A percentile compares a stretch with the other conserved stretches of the same genome.
Evolutionary conservation across 92 coral and sea anemone species (phyloP).

Genomic region (Zoanthus sociatus): DNA sequence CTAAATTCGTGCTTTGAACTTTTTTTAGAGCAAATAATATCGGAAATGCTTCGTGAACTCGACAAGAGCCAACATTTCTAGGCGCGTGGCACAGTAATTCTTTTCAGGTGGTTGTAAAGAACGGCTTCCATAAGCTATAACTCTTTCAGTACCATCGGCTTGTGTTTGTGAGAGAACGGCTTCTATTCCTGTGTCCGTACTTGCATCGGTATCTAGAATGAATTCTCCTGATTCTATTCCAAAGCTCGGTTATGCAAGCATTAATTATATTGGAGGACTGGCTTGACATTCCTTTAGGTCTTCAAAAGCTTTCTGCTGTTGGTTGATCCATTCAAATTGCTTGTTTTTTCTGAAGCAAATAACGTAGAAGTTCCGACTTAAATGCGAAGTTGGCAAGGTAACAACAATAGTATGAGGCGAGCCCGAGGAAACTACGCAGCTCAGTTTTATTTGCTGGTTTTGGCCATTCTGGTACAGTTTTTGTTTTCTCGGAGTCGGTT

Average conservation of each 20-base stretch:
- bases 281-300: constrained; percentile 42
- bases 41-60: background rate
- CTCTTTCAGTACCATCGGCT: constrained; percentile 54
- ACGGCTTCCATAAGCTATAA: constrained; percentile 34
- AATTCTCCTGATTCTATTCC: constrained; percentile 22
- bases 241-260: constrained; percentile 63
- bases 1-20: constrained; percentile 6
- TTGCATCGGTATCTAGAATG: constrained; percentile 9
- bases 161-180: constrained; percentile 50
- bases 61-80: too few relatives aligned
- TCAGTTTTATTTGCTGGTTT: constrained; percentile 36
- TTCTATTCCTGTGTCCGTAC: constrained; percentile 39
- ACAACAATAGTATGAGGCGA: constrained; percentile 54
- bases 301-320: constrained; percentile 44
- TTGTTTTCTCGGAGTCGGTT: constrained; percentile 58
- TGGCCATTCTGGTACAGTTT: constrained; percentile 54
- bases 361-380: constrained; percentile 34
- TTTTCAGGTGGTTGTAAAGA: background rate
- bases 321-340: background rate
- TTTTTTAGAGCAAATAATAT: constrained; percentile 19
- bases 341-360: constrained; percentile 31
- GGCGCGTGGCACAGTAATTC: constrained; percentile 49
- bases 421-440: constrained; percentile 55
- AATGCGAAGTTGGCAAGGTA: constrained; percentile 11
- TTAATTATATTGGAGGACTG: constrained; percentile 49